Base-by-base conservation (phyloP, 2,797 vertebrate genomes). In the Mus spretus region DNA sequence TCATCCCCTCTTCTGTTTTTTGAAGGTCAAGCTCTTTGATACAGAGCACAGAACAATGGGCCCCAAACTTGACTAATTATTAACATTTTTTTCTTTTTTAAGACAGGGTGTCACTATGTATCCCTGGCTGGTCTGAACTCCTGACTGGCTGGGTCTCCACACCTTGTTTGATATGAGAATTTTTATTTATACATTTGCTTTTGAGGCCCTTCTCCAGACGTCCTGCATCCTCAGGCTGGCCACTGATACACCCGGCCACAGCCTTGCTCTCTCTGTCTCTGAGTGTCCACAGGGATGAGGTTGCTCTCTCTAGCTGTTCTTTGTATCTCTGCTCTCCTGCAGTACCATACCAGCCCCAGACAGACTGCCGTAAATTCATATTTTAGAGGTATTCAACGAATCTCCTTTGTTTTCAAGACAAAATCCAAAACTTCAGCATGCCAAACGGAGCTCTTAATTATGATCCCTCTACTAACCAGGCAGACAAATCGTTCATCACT, bases 391-490 rank as follows among this genome's bases (percentile, higher is more conserved):
- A 24, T 87, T 91, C 87, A 59, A 59, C 75, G 44, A 96, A 89
- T 77, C 20, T 85, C 53, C 20, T 95, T 95, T 89, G 47, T n/a
- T 82, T 95, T 88, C 14, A 59, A 55, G 67, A 95, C 87, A 89
- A 95, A 96, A 84, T 79, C 24, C 77, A 95, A 82, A 57, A 84
- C n/a, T 19, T 95, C 15, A 74, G 47, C 53, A 72, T 59, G 28
- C 61, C 34, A 80, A 75, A 80, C 6, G 59, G 63, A 94, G 72
- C 7, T 90, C 89, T 85, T 79, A 85, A 82, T 95, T 78, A 77
- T 59, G 75, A 61, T 14, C 34, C 57, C 44, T 40, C 55, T 80
- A 26, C 83, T 90, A 91, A 65, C 72, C 20, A 2, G 34, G 44
- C 17, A 22, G 4, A 44, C 40, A 40, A 89, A 28, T 83, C 47